Conservation (phyloP, 2,113 vertebrate species). For the Odocoileus hemionus region DNA sequence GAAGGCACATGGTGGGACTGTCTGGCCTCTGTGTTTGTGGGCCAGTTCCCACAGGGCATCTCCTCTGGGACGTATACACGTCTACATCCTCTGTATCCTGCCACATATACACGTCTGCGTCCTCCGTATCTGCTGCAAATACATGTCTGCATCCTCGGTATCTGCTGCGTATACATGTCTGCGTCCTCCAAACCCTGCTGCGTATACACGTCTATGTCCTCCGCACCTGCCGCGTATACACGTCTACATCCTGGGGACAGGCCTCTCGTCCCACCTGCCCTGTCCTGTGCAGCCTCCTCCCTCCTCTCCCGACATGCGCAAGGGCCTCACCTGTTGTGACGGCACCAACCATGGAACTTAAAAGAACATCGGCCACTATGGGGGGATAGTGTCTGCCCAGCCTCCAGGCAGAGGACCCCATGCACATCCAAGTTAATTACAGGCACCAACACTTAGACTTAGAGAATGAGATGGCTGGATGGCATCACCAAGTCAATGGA, state of each 20-base stretch:
- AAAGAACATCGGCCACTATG: fast-evolving
- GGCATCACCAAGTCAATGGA: background rate
- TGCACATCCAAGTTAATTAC: background rate
- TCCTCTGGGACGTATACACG: fast-evolving
- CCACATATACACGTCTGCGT: fast-evolving
- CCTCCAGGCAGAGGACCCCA: background rate
- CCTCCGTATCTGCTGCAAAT: fast-evolving
- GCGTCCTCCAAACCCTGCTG: fast-evolving
- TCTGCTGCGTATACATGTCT: fast-evolving
- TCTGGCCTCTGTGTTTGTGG: background rate
- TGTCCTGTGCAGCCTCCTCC: background rate
- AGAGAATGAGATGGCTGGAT: background rate
- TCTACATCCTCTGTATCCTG: background rate
- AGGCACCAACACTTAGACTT: background rate
- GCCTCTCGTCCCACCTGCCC: fast-evolving
- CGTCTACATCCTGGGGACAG: background rate
- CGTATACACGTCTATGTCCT: fast-evolving
- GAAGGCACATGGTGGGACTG: fast-evolving
- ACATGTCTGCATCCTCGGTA: fast-evolving
- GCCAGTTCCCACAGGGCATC: background rate
- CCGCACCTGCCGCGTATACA: fast-evolving
- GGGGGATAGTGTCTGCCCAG: no score
- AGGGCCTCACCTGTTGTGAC: background rate
- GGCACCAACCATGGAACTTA: background rate
- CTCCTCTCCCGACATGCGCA: fast-evolving